Evolutionary conservation across 30 jellyfish, hydroid and myxozoan species (phyloP).

Genomic region (Mastigias papua): DNA sequence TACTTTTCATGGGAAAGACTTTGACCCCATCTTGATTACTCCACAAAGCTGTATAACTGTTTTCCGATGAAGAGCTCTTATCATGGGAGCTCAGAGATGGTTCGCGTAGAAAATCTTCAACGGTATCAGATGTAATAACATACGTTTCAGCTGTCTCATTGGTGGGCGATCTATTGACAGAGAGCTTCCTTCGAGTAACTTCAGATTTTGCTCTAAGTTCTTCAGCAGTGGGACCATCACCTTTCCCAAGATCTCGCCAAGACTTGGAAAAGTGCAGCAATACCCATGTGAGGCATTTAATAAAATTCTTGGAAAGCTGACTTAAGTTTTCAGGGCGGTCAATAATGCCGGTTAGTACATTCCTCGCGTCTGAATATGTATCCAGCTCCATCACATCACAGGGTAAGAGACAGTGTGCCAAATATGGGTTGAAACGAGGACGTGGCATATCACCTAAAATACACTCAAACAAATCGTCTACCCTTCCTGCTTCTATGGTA

Average conservation of each 20-base stretch:
- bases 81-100: conserved; percentile 25
- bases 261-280: conserved; percentile 51
- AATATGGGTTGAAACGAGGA: conserved; percentile 47
- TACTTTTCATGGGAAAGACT: conserved; percentile 31
- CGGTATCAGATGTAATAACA: neutral
- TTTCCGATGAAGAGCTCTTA: conserved; percentile 63
- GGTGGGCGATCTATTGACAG: conserved; percentile 8
- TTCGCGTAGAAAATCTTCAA: conserved; percentile 21
- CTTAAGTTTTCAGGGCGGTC: conserved; percentile 73
- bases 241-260: conserved; percentile 60
- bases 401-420: conserved; percentile 69
- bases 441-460: conserved; percentile 21
- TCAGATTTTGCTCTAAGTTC: conserved; percentile 26
- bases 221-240: conserved; percentile 68
- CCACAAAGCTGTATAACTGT: conserved; percentile 75
- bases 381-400: conserved; percentile 51
- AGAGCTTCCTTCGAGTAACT: conserved; percentile 7
- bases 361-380: conserved; percentile 88
- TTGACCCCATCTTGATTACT: conserved; percentile 36
- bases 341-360: conserved; percentile 89
- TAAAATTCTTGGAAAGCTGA: conserved; percentile 47
- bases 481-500: conserved; percentile 80
- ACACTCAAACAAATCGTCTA: conserved; percentile 83
- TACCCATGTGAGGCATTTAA: conserved; percentile 70
- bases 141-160: conserved; percentile 50